Evolutionary conservation across 2,888 invertebrate species (phyloP).

Genomic region (Pachycephus smyrnensis): DNA sequence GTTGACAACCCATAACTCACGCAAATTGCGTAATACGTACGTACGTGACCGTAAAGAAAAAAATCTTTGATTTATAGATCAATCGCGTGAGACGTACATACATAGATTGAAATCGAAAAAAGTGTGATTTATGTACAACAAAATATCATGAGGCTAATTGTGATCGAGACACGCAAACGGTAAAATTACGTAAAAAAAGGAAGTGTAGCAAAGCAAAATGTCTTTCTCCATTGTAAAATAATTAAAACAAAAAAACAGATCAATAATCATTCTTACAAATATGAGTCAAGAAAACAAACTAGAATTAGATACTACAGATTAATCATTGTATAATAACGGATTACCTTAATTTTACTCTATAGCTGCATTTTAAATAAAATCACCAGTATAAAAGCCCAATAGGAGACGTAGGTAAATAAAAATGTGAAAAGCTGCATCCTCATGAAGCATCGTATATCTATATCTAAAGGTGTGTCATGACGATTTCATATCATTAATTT

Average conservation of each 20-base stretch:
- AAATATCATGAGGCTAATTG: neutral
- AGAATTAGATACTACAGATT: too few relatives aligned
- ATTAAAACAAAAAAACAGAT: too few relatives aligned
- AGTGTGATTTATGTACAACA: neutral
- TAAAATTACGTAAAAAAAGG: neutral
- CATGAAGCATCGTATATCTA: too few relatives aligned
- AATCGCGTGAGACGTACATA: conserved; percentile 40
- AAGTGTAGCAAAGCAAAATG: neutral
- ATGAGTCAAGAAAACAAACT: neutral
- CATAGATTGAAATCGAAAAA: conserved; percentile 47
- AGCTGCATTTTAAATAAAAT: too few relatives aligned
- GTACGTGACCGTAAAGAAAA: conserved; percentile 26
- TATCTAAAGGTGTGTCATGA: neutral
- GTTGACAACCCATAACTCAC: neutral
- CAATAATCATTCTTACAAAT: too few relatives aligned
- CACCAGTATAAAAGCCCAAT: too few relatives aligned
- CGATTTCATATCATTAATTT: too few relatives aligned
- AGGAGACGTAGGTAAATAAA: neutral
- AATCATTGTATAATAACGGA: too few relatives aligned
- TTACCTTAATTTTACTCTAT: too few relatives aligned
- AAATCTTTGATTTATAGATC: conserved; percentile 47
- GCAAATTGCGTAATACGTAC: neutral
- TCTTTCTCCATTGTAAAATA: neutral
- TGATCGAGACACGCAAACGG: neutral
- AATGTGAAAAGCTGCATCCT: neutral